Conservation (phyloP, 1,140 invertebrate genomes). For the Lordiphosa stackelbergi region DNA sequence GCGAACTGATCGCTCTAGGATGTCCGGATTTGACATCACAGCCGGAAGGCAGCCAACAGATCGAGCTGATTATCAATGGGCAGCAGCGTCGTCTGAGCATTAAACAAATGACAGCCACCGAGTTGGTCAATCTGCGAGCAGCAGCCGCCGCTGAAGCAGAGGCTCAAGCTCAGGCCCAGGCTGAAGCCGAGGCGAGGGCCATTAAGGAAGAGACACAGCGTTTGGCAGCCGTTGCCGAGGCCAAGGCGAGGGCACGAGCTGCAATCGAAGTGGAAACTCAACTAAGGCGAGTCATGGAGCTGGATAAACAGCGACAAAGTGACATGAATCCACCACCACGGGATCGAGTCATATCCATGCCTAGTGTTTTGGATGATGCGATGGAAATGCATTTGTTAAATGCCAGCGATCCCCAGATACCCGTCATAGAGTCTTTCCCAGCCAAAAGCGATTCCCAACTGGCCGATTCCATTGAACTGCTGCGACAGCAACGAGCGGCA, state of each 20-base stretch:
- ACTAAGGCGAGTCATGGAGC: constrained; percentile 31
- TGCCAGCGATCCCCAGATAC: constrained; percentile 9
- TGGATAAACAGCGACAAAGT: constrained; percentile 20
- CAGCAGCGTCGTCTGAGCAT: constrained; percentile 65
- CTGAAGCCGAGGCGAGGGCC: constrained; percentile 45
- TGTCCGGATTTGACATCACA: constrained; percentile 61
- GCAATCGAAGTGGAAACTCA: constrained; percentile 42
- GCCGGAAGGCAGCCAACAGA: constrained; percentile 31
- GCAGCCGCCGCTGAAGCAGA: constrained; percentile 57
- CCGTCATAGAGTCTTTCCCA: constrained; percentile 36
- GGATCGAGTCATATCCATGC: constrained; percentile 40
- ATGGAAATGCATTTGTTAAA: constrained; percentile 46
- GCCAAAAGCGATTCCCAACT: constrained; percentile 42
- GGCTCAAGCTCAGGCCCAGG: constrained; percentile 22
- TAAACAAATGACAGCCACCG: constrained; percentile 74
- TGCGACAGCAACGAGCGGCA: constrained; percentile 60
- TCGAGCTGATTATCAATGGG: constrained; percentile 46
- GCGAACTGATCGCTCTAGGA: constrained; percentile 69
- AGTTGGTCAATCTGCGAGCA: constrained; percentile 50
- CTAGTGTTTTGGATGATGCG: constrained; percentile 39
- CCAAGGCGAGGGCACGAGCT: constrained; percentile 44
- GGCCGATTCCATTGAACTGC: constrained; percentile 58
- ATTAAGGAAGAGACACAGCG: constrained; percentile 39
- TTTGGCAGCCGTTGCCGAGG: constrained; percentile 31
- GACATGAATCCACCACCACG: constrained; percentile 2